These are phyloP conservation scores for Phocoena sinus DNA, from an alignment of 2,113 vertebrate genomes.

Conservation along the genomic window DNA sequence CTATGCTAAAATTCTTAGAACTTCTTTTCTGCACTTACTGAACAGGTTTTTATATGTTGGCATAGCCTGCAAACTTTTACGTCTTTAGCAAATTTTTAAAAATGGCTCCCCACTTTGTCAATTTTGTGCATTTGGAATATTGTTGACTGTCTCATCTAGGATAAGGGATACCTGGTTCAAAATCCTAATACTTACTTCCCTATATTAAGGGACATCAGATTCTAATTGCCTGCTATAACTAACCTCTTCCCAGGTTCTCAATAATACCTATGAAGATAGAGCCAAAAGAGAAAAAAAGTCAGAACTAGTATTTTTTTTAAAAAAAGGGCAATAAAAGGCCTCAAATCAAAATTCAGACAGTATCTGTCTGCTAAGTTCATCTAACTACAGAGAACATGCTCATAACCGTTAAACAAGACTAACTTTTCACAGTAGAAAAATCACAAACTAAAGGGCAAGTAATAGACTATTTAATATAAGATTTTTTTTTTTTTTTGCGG, in stretches of 20 bases:
- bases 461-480: background rate
- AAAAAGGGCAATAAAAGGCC: background rate
- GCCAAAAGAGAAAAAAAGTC: background rate
- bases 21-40: background rate
- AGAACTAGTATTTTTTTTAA: background rate
- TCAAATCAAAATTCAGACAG: background rate
- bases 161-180: background rate
- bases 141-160: background rate
- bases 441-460: background rate
- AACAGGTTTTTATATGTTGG: background rate
- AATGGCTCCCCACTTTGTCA: background rate
- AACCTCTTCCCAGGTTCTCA: background rate
- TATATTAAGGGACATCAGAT: background rate
- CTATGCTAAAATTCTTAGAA: constrained; percentile 11
- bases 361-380: background rate
- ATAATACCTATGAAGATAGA: background rate
- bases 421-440: background rate
- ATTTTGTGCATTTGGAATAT: background rate
- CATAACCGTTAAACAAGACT: background rate
- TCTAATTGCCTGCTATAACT: background rate
- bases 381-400: background rate
- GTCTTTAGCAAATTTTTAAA: background rate
- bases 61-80: background rate
- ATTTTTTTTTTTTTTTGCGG: background rate
- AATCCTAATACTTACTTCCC: background rate